Base-by-base conservation (phyloP, 2,113 vertebrate genomes). In the Colius striatus region DNA sequence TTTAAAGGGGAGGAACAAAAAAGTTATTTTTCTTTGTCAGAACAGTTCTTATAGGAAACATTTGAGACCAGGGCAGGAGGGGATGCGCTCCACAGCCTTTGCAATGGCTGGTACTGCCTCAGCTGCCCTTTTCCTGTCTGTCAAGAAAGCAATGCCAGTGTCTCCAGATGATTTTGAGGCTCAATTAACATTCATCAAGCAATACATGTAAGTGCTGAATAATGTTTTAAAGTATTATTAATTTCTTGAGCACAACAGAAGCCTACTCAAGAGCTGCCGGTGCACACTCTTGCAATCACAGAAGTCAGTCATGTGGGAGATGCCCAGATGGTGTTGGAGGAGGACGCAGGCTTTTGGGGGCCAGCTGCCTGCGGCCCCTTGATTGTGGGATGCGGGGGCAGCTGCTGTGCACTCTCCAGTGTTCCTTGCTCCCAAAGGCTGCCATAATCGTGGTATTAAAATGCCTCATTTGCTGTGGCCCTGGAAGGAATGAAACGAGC, bases 391-490 rank as follows among this genome's bases (percentile, higher is more conserved):
- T 2, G 1, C 16, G 8, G 18, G 10, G 84, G 10, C 20, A 48
- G 38, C 36, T 32, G 36, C 82, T 38, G 5, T 12, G 20, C n/a
- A 8, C 11, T 4, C 11, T 3, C 14, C 1, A 0, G 21, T 36
- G 48, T 14, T n/a, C 32, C 43, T 50, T 25, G 4, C 9, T 89
- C 53, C 36, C 7, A 4, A 72, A 76, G 63, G 17, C 11, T 9
- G 30, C 50, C 47, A 11, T 25, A n/a, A 6, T 15, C 45, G 25
- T 51, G 30, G 8, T 27, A 63, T 7, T 55, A 58, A 72, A 75
- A 62, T 36, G 6, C 8, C 19, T 16, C 3, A 1, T 70, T 70
- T 78, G 13, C 23, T 32, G 26, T 0, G 0, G 25, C 20, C 20
- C 5, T 45, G 34, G 9, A 26, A 66, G 30, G 23, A 79, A 50